Percentiles rank a stretch among this genome's conserved stretches.
phyloP scores from a whole-genome alignment of 2,113 vertebrate species.

The Mirza zaza region DNA sequence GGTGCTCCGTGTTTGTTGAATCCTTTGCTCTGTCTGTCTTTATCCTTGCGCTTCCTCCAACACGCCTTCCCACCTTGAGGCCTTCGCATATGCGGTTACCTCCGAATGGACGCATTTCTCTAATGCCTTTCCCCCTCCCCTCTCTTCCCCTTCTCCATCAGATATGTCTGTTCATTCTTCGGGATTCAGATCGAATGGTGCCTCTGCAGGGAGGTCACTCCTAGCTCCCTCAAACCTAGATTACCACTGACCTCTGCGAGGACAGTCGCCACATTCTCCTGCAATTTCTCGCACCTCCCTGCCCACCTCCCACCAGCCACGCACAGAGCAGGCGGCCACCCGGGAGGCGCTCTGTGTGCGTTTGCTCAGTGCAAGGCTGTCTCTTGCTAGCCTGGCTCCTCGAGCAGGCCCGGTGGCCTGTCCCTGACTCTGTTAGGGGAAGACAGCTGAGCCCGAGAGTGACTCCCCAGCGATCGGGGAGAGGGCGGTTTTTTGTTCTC shows the following conservation, averaged over 20 bases:
- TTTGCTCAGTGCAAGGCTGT: not conserved
- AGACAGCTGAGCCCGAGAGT: not conserved
- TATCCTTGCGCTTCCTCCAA: not conserved
- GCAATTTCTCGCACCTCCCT: not conserved
- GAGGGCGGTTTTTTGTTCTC: not conserved
- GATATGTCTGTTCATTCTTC: not conserved
- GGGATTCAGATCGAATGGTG: not conserved
- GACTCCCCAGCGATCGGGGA: not conserved
- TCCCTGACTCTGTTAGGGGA: not conserved
- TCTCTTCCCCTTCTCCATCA: not conserved
- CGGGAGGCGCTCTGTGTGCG: not conserved
- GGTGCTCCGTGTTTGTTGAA: not conserved
- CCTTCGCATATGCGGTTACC: not conserved
- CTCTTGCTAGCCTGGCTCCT: not conserved
- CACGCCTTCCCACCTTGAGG: not conserved
- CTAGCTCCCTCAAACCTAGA: not conserved
- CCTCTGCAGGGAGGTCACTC: not conserved
- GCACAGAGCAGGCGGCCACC: not conserved
- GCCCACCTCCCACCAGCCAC: not conserved
- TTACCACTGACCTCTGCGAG: not conserved
- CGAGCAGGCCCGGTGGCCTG: not conserved
- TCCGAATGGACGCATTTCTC: not conserved
- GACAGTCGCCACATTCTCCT: not conserved
- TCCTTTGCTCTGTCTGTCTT: not conserved
- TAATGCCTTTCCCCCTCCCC: not conserved